A percentile compares a stretch with the other conserved stretches of the same genome.
Evolutionary conservation across 2,113 vertebrate species (phyloP).

Genomic region (Notarius quadriscutis): DNA sequence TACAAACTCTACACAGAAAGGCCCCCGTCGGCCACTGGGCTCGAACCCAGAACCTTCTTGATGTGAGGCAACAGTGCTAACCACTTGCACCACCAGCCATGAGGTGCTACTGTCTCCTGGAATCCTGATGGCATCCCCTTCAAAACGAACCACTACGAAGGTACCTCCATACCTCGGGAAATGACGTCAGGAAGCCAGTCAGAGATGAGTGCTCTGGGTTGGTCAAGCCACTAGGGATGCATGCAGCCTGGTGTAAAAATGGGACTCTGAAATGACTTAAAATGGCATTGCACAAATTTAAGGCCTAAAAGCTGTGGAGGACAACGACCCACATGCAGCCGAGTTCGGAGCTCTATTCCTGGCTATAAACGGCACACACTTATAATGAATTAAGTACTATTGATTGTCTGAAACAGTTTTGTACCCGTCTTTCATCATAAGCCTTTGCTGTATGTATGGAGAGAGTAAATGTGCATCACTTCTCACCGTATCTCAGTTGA

Average conservation of each 20-base stretch:
- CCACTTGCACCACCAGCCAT: no score
- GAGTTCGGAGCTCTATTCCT: no score
- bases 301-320: not conserved
- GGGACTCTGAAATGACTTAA: not conserved
- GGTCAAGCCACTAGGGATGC: no score
- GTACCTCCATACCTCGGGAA: no score
- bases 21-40: no score
- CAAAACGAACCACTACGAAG: not conserved
- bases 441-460: not conserved
- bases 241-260: not conserved
- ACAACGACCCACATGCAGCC: no score
- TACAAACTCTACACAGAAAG: no score
- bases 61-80: no score
- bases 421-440: not conserved
- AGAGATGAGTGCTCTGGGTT: no score
- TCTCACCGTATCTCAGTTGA: conserved; percentile 72
- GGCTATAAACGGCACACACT: not conserved
- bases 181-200: not conserved
- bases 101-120: not conserved
- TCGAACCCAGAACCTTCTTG: no score
- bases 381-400: not conserved
- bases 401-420: not conserved
- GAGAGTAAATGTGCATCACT: not conserved
- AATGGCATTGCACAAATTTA: not conserved
- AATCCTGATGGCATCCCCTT: not conserved